phyloP scores from a whole-genome alignment of 1,140 invertebrate genomes.

The Anastrepha obliqua region DNA sequence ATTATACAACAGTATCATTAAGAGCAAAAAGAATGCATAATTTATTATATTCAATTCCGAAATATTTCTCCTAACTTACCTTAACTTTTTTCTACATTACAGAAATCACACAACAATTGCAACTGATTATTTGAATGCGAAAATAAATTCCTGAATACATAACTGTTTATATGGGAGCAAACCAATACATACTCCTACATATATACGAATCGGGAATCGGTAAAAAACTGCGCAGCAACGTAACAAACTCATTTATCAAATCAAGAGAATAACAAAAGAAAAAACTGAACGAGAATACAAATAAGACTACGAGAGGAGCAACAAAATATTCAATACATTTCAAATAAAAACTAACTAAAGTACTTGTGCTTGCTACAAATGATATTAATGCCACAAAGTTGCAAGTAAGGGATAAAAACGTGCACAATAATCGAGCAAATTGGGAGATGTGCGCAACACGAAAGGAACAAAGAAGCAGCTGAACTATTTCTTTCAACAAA shows the following conservation, averaged over 20 bases:
- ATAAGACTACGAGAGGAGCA: neutral
- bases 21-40: neutral
- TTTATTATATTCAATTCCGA: constrained; percentile 27
- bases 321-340: constrained; percentile 38
- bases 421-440: constrained; percentile 32
- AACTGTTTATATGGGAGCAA: neutral
- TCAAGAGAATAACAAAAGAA: neutral
- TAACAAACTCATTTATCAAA: constrained; percentile 46
- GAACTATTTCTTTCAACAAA: neutral
- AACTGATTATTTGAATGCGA: constrained; percentile 42
- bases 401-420: neutral
- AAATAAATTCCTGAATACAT: constrained; percentile 30
- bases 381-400: constrained; percentile 45
- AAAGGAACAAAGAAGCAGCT: neutral
- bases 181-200: neutral
- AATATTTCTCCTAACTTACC: neutral
- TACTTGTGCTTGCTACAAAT: constrained; percentile 39
- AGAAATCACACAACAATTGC: constrained; percentile 31
- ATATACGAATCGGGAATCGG: no score
- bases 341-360: constrained; percentile 47
- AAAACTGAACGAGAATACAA: neutral
- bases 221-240: neutral
- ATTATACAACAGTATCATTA: neutral
- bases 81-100: neutral
- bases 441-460: neutral